Evolutionary conservation across 1,140 invertebrate genomes (phyloP).

Genomic region (Drosophila varians): DNA sequence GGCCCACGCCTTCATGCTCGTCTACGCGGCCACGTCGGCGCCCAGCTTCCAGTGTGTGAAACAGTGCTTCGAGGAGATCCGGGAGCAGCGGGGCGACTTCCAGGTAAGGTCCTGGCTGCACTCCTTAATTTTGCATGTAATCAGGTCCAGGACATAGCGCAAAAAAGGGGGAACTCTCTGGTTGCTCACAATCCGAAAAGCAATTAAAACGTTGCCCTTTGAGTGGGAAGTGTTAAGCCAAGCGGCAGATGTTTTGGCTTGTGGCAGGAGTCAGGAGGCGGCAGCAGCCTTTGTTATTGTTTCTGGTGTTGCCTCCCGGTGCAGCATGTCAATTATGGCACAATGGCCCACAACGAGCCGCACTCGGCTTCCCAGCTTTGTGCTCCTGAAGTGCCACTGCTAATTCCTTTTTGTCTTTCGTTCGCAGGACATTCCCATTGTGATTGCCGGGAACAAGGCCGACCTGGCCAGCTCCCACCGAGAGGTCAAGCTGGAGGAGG

Average conservation of each 20-base stretch:
- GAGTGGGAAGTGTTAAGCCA: slow-evolving; percentile 20
- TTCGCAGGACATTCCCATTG: slow-evolving; percentile 91
- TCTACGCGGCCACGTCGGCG: slow-evolving; percentile 92
- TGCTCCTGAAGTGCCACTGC: slow-evolving; percentile 19
- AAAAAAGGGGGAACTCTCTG: not conserved
- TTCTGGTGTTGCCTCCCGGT: slow-evolving; percentile 43
- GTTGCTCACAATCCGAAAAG: slow-evolving; percentile 26
- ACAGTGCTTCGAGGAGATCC: slow-evolving; percentile 92
- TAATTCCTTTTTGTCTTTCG: slow-evolving; percentile 36
- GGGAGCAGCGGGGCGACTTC: slow-evolving; percentile 90
- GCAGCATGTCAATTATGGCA: slow-evolving; percentile 63
- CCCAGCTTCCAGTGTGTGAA: slow-evolving; percentile 91
- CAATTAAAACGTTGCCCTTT: slow-evolving; percentile 46
- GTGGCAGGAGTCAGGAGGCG: not conserved
- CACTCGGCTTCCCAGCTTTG: slow-evolving; percentile 21
- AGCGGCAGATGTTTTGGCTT: slow-evolving; percentile 34
- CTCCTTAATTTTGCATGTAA: slow-evolving; percentile 67
- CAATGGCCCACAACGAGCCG: slow-evolving; percentile 6
- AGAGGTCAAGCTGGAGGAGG: slow-evolving; percentile 90
- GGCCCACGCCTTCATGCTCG: slow-evolving; percentile 94
- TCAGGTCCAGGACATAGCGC: slow-evolving; percentile 38
- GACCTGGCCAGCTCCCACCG: slow-evolving; percentile 88
- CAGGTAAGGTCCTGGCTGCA: slow-evolving; percentile 83
- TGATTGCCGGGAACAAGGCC: slow-evolving; percentile 93
- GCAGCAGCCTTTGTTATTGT: slow-evolving; percentile 12